Percentiles rank a stretch among this genome's conserved stretches.
These are phyloP conservation scores for Diuraphis noxia DNA, from an alignment of 1,140 invertebrate species.

Conservation along the genomic window DNA sequence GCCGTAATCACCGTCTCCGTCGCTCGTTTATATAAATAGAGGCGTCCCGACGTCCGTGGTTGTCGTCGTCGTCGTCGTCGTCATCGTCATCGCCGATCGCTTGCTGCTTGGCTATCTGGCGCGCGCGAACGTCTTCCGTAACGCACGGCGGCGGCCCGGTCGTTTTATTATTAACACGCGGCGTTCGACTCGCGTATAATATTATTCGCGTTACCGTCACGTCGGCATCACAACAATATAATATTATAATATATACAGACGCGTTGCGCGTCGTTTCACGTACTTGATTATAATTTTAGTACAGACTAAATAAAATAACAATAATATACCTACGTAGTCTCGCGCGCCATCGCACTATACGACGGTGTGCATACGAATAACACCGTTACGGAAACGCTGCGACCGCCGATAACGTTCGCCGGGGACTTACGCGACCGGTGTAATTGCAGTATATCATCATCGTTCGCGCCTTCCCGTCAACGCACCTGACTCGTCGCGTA, in stretches of 20 bases:
- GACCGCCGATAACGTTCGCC: neutral
- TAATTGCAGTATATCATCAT: no score
- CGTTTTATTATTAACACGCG: slow-evolving; percentile 49
- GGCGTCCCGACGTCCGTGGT: slow-evolving; percentile 31
- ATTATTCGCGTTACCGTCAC: neutral
- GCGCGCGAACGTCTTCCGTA: slow-evolving; percentile 33
- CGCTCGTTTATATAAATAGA: slow-evolving; percentile 52
- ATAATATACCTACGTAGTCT: neutral
- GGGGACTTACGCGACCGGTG: neutral
- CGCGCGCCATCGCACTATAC: neutral
- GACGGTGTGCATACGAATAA: neutral
- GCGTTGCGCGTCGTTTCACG: neutral
- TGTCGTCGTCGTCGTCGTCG: neutral
- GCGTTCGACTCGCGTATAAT: neutral
- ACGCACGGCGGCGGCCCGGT: slow-evolving; percentile 29
- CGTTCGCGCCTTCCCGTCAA: no score
- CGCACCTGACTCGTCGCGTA: no score
- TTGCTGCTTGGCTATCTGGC: slow-evolving; percentile 23
- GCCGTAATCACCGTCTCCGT: neutral
- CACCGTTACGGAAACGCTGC: neutral
- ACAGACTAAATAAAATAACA: no score
- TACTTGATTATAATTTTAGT: neutral
- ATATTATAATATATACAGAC: neutral
- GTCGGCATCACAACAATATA: neutral
- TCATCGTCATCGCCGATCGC: neutral